Evolutionary conservation across 2,797 vertebrate species (phyloP).

Genomic region (Anguilla anguilla): DNA sequence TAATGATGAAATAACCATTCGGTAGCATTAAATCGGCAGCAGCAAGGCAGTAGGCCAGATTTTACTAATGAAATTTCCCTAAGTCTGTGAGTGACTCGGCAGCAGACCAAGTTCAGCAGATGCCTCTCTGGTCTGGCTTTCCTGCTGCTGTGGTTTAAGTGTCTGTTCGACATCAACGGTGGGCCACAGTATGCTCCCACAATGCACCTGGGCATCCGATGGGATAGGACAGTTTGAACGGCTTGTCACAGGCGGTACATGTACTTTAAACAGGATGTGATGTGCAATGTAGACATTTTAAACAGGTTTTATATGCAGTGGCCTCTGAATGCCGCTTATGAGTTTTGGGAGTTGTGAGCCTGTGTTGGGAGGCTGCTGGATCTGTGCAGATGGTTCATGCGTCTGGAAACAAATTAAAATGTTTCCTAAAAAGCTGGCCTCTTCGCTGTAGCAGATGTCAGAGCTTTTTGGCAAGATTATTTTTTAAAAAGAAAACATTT

Average conservation of each 20-base stretch:
- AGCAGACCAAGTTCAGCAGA: constrained; percentile 10
- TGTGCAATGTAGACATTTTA: too few species aligned
- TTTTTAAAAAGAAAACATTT: neutral
- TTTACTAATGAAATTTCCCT: constrained; percentile 22
- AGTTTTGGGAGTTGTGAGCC: neutral
- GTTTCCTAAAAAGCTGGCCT: constrained; percentile 3
- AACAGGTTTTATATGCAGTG: neutral
- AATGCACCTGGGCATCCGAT: neutral
- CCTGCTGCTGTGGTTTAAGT: neutral
- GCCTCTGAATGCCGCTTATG: constrained; percentile 33
- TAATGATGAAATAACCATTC: neutral
- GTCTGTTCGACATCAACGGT: neutral
- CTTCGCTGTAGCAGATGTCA: neutral
- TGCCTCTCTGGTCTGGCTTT: constrained; percentile 22
- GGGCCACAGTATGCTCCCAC: neutral
- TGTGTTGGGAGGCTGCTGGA: neutral
- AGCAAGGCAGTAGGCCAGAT: neutral
- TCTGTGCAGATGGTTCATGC: neutral
- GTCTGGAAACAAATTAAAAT: constrained; percentile 25
- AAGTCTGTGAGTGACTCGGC: neutral
- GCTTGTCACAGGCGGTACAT: neutral
- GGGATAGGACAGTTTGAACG: neutral
- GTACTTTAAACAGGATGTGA: constrained; percentile 5
- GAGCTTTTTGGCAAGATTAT: neutral
- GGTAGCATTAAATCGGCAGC: neutral